Evolutionary conservation across 2,888 invertebrate genomes (phyloP), one percentile per base, ranked within the genome.

Genomic region (Leptothorax acervorum): DNA sequence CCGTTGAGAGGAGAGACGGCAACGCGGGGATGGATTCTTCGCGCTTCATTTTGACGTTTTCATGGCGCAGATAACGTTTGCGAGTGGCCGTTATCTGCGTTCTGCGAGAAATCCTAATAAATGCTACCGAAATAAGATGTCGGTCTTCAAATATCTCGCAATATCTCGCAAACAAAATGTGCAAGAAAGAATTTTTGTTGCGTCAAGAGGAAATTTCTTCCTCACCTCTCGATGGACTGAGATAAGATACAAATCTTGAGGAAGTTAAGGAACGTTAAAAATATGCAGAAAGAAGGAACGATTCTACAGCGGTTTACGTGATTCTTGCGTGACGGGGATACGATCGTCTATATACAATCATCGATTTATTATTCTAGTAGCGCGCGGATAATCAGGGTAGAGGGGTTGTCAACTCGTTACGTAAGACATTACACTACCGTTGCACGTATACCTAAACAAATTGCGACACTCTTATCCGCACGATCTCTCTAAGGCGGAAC

Each of bases 321-420:
- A 71, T 12, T 51, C 6, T 79, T 39, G 60, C 79, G 48, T 81
- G 48, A 81, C 35, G 28, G 28, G 15, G 15, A 57, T 68, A 48
- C 23, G 28, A 71, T 48, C 11, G n/a, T 11, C 3, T 65, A 8
- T 18, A n/a, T 65, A 28, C 39, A 18, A 66, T 78, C n/a, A 70
- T 60, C 18, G 57, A 70, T 51, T 79, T n/a, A n/a, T 53, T 79
- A 35, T 70, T 57, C 57, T 23, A 51, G 39, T 1, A 28, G 18
- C 15, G 31, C 48, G 63, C n/a, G 9, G 23, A 35, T 35, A 35
- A 75, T 75, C 35, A 75, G n/a, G 5, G 23, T 53, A 65, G 39
- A 53, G 35, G 75, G 35, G 18, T 63, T 65, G 75, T 63, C 35
- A 65, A 76, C 23, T 53, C 23, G 23, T 76, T 76, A 76, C 51